phyloP scores from a whole-genome alignment of 2,888 invertebrate genomes.

The Melitaea athalia region DNA sequence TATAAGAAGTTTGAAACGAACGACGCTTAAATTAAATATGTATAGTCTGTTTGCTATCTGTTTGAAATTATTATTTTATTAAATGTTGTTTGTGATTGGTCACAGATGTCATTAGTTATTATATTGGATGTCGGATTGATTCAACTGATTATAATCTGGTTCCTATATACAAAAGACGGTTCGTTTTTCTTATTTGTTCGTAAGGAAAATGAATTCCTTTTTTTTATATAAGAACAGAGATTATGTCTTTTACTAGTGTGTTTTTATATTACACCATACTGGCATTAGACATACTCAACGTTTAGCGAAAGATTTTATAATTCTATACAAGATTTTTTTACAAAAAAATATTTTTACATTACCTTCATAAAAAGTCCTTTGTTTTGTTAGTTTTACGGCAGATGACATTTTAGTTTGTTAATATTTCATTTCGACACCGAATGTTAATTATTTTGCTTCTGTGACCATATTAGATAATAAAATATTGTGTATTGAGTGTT shows the following conservation, averaged over 20 bases:
- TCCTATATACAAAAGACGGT: too few species aligned
- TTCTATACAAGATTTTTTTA: neutral
- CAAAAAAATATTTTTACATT: neutral
- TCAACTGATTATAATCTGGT: neutral
- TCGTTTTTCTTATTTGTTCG: too few species aligned
- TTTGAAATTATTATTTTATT: slow-evolving; percentile 20
- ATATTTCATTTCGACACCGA: neutral
- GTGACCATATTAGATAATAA: slow-evolving; percentile 12
- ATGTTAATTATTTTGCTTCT: neutral
- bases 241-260: slow-evolving; percentile 2
- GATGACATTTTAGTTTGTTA: neutral
- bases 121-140: slow-evolving; percentile 3
- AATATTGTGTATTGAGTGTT: slow-evolving; percentile 15
- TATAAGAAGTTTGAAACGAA: slow-evolving; percentile 20
- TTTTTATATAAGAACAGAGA: too few species aligned
- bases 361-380: neutral
- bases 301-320: neutral
- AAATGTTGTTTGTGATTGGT: slow-evolving; percentile 14
- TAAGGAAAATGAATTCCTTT: too few species aligned
- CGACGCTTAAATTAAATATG: slow-evolving; percentile 23
- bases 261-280: neutral
- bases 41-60: slow-evolving; percentile 12
- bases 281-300: neutral
- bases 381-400: neutral
- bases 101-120: slow-evolving; percentile 6